phyloP scores from a whole-genome alignment of 1,140 invertebrate species.

The Drosophila persimilis region DNA sequence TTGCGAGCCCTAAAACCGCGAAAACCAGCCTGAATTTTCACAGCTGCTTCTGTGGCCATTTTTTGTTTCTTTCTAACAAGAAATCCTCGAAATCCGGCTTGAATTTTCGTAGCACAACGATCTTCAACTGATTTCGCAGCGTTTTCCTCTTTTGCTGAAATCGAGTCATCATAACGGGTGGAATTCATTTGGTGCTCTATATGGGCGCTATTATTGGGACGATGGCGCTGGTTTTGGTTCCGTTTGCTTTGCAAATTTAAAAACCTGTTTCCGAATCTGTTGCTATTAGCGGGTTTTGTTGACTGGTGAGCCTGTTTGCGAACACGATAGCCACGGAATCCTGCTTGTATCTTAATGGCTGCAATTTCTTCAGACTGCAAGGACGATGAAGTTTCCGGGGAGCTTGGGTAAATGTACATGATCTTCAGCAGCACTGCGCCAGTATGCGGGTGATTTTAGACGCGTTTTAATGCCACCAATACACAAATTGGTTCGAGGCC shows the following conservation, averaged over 20 bases:
- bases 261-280: constrained; percentile 21
- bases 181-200: constrained; percentile 50
- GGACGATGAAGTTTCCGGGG: constrained; percentile 68
- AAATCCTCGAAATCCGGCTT: constrained; percentile 89
- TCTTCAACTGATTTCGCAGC: constrained; percentile 83
- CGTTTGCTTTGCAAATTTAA: constrained; percentile 20
- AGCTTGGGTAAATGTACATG: constrained; percentile 83
- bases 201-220: constrained; percentile 25
- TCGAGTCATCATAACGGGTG: constrained; percentile 7
- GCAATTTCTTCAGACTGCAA: constrained; percentile 84
- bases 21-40: constrained; percentile 86
- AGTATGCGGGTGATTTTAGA: constrained; percentile 10
- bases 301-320: constrained; percentile 86
- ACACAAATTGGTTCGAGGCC: constrained; percentile 20
- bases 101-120: constrained; percentile 89
- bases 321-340: constrained; percentile 88
- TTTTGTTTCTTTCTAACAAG: constrained; percentile 87
- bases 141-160: constrained; percentile 19
- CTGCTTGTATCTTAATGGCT: constrained; percentile 90
- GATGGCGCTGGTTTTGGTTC: constrained; percentile 51
- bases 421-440: constrained; percentile 47
- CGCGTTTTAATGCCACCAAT: constrained; percentile 36
- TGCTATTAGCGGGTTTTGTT: constrained; percentile 35
- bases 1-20: constrained; percentile 85
- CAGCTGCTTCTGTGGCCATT: constrained; percentile 84